Evolutionary conservation across 2,113 vertebrate genomes (phyloP).

Genomic region (Zingel zingel): DNA sequence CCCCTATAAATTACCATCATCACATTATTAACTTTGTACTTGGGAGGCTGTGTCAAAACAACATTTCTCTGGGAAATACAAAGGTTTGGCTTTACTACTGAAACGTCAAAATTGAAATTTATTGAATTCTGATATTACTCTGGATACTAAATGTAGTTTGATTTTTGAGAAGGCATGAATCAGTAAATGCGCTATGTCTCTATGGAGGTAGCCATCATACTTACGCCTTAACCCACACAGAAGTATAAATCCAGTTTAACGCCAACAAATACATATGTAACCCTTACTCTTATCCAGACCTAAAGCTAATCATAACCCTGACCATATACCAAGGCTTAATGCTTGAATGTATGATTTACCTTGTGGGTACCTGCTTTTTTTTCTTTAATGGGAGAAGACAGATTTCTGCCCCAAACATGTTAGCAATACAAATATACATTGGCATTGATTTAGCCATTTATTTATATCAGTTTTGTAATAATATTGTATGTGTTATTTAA

Average conservation of each 20-base stretch:
- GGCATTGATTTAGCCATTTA: not conserved
- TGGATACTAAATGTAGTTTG: too few relatives aligned
- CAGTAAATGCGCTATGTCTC: too few relatives aligned
- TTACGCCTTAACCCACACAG: not conserved
- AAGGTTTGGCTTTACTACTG: too few relatives aligned
- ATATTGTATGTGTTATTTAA: not conserved
- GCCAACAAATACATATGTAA: not conserved
- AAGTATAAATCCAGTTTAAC: not conserved
- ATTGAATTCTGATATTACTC: too few relatives aligned
- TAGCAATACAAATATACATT: not conserved
- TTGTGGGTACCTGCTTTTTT: not conserved
- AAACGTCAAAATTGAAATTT: too few relatives aligned
- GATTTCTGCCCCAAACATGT: not conserved
- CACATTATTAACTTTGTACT: too few relatives aligned
- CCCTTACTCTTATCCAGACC: not conserved
- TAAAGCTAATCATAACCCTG: not conserved
- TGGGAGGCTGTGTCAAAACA: too few relatives aligned
- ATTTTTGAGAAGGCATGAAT: too few relatives aligned
- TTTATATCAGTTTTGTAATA: constrained; percentile 19
- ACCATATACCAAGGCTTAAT: not conserved
- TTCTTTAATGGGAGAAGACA: not conserved
- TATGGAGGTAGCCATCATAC: too few relatives aligned
- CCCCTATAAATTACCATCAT: too few relatives aligned
- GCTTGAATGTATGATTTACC: not conserved
- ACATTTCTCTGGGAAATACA: too few relatives aligned